Evolutionary conservation across 2,797 vertebrate species (phyloP).

Genomic region (Falco berigora): DNA sequence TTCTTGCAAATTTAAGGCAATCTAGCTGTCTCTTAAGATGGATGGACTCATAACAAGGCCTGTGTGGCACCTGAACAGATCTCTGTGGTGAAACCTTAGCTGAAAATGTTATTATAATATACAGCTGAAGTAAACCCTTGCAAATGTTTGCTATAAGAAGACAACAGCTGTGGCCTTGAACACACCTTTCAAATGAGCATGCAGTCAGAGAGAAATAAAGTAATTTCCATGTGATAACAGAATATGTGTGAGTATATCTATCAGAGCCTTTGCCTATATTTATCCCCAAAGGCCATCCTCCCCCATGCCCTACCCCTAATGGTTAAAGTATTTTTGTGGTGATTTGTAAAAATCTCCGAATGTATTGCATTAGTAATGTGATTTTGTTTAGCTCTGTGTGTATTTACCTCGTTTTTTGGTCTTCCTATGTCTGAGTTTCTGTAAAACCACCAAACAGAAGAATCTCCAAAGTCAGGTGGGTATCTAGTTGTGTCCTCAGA

Average conservation of each 20-base stretch:
- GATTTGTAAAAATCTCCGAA: neutral
- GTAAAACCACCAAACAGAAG: neutral
- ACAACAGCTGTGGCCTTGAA: neutral
- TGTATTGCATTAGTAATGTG: neutral
- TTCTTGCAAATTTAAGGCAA: neutral
- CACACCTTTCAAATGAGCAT: neutral
- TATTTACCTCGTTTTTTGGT: neutral
- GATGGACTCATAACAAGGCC: neutral
- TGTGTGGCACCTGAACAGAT: neutral
- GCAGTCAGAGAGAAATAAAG: neutral
- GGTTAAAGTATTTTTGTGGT: neutral
- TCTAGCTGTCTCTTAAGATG: neutral
- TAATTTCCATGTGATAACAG: neutral
- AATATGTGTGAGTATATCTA: neutral
- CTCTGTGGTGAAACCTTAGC: neutral
- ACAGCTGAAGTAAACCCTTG: neutral
- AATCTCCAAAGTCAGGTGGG: neutral
- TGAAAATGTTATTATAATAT: neutral
- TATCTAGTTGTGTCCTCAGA: neutral
- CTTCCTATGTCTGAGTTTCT: neutral
- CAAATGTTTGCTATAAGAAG: neutral
- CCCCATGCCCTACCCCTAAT: fast-evolving
- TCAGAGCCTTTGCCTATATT: neutral
- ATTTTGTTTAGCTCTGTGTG: neutral
- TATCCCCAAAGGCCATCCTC: neutral